A percentile compares a stretch with the other conserved stretches of the same genome.
These are phyloP conservation scores for Drosophila histrio DNA, from an alignment of 2,888 invertebrate genomes.

Conservation along the genomic window DNA sequence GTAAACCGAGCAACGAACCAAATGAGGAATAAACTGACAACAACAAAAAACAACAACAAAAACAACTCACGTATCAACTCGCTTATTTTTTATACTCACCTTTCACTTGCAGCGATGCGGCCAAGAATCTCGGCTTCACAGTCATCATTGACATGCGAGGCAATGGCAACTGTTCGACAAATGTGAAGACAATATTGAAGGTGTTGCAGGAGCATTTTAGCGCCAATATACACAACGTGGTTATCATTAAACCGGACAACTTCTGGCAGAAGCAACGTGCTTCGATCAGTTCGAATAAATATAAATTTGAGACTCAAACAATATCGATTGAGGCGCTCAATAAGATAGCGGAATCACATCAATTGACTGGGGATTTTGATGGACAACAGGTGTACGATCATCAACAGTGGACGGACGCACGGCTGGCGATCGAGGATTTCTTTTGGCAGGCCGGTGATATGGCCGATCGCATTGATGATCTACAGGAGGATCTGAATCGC, in stretches of 20 bases:
- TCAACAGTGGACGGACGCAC: constrained; percentile 97
- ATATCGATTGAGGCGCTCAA: constrained; percentile 97
- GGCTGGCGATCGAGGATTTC: constrained; percentile 97
- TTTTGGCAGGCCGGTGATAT: constrained; percentile 98
- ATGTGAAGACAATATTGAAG: constrained; percentile 98
- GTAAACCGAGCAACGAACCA: constrained; percentile 73
- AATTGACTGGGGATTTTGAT: constrained; percentile 96
- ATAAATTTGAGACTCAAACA: constrained; percentile 99
- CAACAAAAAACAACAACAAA: too few species aligned
- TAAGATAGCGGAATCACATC: constrained; percentile 96
- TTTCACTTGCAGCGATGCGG: constrained; percentile 82
- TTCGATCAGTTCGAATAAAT: constrained; percentile 98
- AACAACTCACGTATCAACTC: constrained; percentile 62
- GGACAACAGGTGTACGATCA: constrained; percentile 97
- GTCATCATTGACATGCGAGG: constrained; percentile 99
- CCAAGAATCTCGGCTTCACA: constrained; percentile 92
- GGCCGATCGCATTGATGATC: constrained; percentile 94
- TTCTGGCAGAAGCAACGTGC: constrained; percentile 99
- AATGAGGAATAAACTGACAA: constrained; percentile 26
- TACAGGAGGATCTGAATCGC: constrained; percentile 95
- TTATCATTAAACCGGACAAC: constrained; percentile 99
- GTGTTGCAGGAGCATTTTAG: constrained; percentile 98
- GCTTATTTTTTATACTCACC: constrained; percentile 33
- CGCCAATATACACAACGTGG: constrained; percentile 95
- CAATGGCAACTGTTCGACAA: constrained; percentile 91